Evolutionary conservation across 2,888 invertebrate species (phyloP), one percentile per base, ranked within the genome.

Genomic region (Caenorhabditis sulstoni): DNA sequence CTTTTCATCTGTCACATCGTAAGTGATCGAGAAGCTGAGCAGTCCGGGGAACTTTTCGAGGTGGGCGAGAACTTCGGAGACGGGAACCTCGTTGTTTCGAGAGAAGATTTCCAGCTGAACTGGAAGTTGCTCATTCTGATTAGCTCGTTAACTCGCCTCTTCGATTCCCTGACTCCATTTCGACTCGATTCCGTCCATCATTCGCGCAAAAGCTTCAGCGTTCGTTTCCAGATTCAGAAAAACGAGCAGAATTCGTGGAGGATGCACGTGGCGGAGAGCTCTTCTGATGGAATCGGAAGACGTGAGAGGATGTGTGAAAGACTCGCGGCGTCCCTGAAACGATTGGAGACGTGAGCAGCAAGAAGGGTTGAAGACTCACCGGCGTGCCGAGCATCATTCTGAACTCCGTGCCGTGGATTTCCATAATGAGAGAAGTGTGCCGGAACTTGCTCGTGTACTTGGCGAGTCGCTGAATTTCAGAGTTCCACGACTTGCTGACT

Each of bases 31-130:
- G 0, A 75, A 37, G 39, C 20, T 5, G 0, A 4, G 14, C 35
- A 68, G 20, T 22, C 53, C 35, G 0, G 22, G 41, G 45, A 41
- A 62, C 16, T 64, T 62, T 37, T 12, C 29, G 1, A 76, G 23
- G 16, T 29, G 47, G 14, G 39, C 3, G 12, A 76, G 11, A 0
- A 76, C 18, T n/a, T 44, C 50, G 0, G 57, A 50, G 0, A 76
- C 8, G 11, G 23, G 11, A 3, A 68, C 1, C 12, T 29, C 44
- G 0, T 49, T 12, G n/a, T 49, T 68, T 14, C 58, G 55, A 4
- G 20, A 39, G 3, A 61, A 61, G 0, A 76, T 22, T 16, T 76
- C 76, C 5, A 76, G 45, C 76, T 76, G 76, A 18, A 76, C 53
- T 9, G 11, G 20, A 18, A 37, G 37, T 12, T n/a, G 8, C 12